These are phyloP conservation scores for Pseudomyrmex gracilis DNA, from an alignment of 1,140 invertebrate genomes.

Conservation along the genomic window DNA sequence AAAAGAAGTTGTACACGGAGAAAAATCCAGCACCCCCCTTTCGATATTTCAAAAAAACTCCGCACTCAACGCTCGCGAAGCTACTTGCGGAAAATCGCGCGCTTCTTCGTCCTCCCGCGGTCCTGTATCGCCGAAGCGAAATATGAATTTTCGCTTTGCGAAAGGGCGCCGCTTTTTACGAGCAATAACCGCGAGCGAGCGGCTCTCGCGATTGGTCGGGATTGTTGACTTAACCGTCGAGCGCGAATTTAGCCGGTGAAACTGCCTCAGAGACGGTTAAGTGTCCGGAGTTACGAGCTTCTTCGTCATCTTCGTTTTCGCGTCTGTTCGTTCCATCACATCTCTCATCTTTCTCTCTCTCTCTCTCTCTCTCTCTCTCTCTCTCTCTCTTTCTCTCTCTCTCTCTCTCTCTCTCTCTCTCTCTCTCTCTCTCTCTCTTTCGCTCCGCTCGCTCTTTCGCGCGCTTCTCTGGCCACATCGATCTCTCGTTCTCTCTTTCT, in stretches of 20 bases:
- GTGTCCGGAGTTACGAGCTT: constrained; percentile 72
- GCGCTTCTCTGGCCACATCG: background rate
- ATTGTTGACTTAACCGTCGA: constrained; percentile 79
- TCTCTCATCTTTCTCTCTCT: background rate
- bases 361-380: background rate
- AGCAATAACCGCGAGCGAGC: constrained; percentile 72
- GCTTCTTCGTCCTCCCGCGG: background rate
- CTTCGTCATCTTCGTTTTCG: constrained; percentile 12
- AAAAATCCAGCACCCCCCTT: background rate
- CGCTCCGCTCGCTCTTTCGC: constrained; percentile 26
- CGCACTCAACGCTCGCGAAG: background rate
- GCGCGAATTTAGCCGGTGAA: constrained; percentile 74
- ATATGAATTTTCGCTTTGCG: constrained; percentile 71
- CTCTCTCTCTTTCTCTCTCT: background rate
- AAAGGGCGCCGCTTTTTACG: constrained; percentile 72
- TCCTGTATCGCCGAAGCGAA: constrained; percentile 32
- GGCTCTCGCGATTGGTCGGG: constrained; percentile 69
- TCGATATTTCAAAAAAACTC: background rate
- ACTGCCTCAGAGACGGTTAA: constrained; percentile 74
- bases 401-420: constrained; percentile 21
- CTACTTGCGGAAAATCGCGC: background rate
- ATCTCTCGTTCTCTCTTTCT: constrained; percentile 55
- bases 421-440: constrained; percentile 56
- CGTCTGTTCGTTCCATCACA: no score
- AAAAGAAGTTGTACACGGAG: background rate